These are phyloP conservation scores for Apis dorsata DNA, from an alignment of 1,140 invertebrate genomes.

Conservation along the genomic window DNA sequence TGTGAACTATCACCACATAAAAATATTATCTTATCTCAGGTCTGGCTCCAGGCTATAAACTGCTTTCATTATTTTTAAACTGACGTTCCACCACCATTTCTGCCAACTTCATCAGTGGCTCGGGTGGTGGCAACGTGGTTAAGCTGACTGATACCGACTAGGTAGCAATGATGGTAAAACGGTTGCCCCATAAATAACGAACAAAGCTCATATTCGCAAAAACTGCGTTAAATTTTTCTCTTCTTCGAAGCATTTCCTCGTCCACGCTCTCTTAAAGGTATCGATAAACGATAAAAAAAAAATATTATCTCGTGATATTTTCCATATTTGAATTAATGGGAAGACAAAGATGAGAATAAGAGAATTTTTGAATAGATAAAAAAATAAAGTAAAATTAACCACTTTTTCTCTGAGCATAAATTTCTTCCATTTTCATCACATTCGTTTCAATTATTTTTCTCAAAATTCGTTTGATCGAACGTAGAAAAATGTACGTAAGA, in stretches of 20 bases:
- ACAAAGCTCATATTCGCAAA: background rate
- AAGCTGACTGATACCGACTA: slow-evolving; percentile 29
- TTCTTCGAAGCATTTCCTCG: background rate
- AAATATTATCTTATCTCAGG: slow-evolving; percentile 16
- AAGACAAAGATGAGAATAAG: too few relatives aligned
- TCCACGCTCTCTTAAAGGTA: background rate
- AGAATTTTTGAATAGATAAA: too few relatives aligned
- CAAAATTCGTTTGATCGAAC: too few relatives aligned
- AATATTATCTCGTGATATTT: background rate
- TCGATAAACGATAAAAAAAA: background rate
- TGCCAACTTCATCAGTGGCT: slow-evolving; percentile 14
- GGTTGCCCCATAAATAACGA: slow-evolving; percentile 24
- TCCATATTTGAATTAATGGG: too few relatives aligned
- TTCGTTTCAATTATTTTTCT: too few relatives aligned
- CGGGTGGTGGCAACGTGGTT: background rate
- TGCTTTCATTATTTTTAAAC: slow-evolving; percentile 26
- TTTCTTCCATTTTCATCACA: too few relatives aligned
- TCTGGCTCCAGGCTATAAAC: background rate
- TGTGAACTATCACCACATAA: background rate
- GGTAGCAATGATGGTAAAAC: background rate
- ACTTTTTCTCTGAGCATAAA: too few relatives aligned
- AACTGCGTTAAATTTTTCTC: background rate
- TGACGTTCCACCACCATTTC: slow-evolving; percentile 3
- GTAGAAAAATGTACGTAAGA: too few relatives aligned
- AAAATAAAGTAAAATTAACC: too few relatives aligned